phyloP scores from a whole-genome alignment of 2,113 vertebrate species.

The Puma concolor region DNA sequence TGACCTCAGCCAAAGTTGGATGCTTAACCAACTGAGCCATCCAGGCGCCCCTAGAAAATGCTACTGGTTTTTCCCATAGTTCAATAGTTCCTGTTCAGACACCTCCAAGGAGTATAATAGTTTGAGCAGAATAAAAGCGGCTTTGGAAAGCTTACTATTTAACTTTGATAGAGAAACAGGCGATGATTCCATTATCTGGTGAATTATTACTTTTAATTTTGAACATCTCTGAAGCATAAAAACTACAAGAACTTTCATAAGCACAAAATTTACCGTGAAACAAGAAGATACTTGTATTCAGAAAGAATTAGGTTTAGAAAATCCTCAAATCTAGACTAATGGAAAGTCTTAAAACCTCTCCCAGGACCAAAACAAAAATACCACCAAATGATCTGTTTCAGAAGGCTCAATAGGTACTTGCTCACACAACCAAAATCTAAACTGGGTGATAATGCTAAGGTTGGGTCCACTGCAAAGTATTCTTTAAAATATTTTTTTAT shows the following conservation, averaged over 20 bases:
- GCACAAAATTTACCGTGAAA: not conserved
- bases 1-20: too few species aligned
- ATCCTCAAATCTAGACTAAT: conserved; percentile 9
- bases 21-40: too few species aligned
- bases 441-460: conserved; percentile 36
- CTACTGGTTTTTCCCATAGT: not conserved
- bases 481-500: not conserved
- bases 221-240: conserved; percentile 5
- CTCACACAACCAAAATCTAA: conserved; percentile 4
- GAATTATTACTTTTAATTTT: conserved; percentile 42
- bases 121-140: conserved; percentile 28
- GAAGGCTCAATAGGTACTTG: not conserved
- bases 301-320: conserved; percentile 48
- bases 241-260: conserved; percentile 43
- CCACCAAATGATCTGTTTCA: conserved; percentile 50
- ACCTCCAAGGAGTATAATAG: not conserved
- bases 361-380: conserved; percentile 40
- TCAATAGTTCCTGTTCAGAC: not conserved
- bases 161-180: conserved; percentile 35
- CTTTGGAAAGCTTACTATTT: conserved; percentile 24
- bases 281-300: not conserved
- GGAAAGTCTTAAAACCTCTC: conserved; percentile 50
- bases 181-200: not conserved
- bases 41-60: not conserved
- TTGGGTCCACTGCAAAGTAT: not conserved